Base-by-base conservation (phyloP, 2,113 vertebrate genomes). In the Leuciscus idus region DNA sequence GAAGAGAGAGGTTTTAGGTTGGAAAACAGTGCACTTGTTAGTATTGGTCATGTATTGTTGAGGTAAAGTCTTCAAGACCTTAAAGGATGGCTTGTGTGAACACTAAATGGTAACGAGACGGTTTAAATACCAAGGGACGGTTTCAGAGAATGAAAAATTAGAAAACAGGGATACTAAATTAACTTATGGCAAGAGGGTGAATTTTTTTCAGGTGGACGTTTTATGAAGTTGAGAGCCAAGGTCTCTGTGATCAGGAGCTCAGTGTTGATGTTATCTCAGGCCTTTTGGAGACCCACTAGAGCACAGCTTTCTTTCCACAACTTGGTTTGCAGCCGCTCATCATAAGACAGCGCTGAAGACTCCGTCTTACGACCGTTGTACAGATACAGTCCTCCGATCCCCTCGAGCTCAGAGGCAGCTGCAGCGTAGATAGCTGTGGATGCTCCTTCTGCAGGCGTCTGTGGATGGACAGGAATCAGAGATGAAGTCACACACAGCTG, bases 381-480 rank as follows among this genome's bases (percentile, higher is more conserved):
- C 52, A 98, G 92, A 93, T 99, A 99, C 74, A 94, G 95, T 84
- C 95, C 92, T 0, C 98, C 96, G 1, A 93, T 87, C 0, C 96
- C 97, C 88, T 99, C 97, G 91, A 98, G 86, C 77, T 96, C 93
- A 0, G 95, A 88, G 0, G 95, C 85, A 0, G 93, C 93, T 0
- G 96, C 96, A 0, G 96, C 95, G 4, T 95, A 96, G 77, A 97
- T 61, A 0, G 93, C 89, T 0, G 95, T 96, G 79, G 96, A 96
- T 0, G 97, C 95, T 23, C 97, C 97, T 88, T 99, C 96, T 0
- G 96, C 94, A 15, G 97, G 94, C 36, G 94, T 97, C 98, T 99
- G 92, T 0, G 30, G 84, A 55, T 64, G 2, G 43, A 33, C 87
- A 89, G 88, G 43, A 19, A 70, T 61, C 59, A 85, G 80, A 76